Base-by-base conservation (phyloP, 2,888 invertebrate species). In the Drosophila tanythrix region DNA sequence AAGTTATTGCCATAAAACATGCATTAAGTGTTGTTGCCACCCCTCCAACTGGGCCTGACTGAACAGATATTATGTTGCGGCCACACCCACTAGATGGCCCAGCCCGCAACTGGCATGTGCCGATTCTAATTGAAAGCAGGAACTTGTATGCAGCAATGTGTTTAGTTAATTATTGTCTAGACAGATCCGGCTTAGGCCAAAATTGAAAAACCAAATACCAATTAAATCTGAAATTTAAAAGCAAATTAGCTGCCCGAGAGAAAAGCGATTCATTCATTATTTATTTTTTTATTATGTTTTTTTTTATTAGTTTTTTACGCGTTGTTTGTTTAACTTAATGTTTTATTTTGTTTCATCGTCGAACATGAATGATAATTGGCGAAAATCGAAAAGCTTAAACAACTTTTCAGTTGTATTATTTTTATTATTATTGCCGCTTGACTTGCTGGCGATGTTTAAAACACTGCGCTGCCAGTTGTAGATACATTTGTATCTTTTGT, bases 401-500 rank as follows among this genome's bases (percentile, higher is more conserved):
- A 55, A 10, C 36, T 60, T n/a, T 27, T 29, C 4, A 4, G 38
- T 5, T 43, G 43, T 21, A 21, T 21, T 21, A 21, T 35, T 62
- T 6, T 43, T 50, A 31, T 11, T 50, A 21, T 40, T 61, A 18
- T 50, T 70, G 55, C 43, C 72, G 80, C 80, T 83, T 81, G 78
- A 81, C 83, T 76, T 70, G 68, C 72, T 78, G 25, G 25, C 18
- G 53, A 18, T 35, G 36, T 27, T 36, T 27, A n/a, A 55, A 27
- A 27, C 36, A 55, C 15, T 69, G 76, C 66, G 71, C 77, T 55
- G 69, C 59, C 74, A 69, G 66, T 51, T 68, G 71, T 64, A 88
- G 78, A 71, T 80, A 83, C 72, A 83, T 70, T 88, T 80, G 83
- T 88, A 77, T 85, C 82, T 82, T 81, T 74, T 55, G 38, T 46